A percentile compares a stretch with the other conserved stretches of the same genome.
These are phyloP conservation scores for Trematomus bernacchii DNA, from an alignment of 2,797 vertebrate species.

Conservation along the genomic window DNA sequence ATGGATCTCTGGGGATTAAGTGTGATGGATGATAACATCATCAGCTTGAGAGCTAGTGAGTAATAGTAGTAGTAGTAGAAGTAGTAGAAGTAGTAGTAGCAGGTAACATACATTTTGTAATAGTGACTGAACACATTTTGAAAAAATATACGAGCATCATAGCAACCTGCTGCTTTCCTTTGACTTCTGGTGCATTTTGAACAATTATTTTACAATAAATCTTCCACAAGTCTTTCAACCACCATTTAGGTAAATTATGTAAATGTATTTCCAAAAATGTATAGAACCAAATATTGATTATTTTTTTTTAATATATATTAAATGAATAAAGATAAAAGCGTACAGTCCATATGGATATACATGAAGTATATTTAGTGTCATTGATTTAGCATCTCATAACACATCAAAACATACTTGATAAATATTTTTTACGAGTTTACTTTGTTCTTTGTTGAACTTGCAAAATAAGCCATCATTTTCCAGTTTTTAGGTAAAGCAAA, in stretches of 20 bases:
- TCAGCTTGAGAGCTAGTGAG: neutral
- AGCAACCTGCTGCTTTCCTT: neutral
- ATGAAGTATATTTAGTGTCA: neutral
- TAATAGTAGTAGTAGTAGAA: too few species aligned
- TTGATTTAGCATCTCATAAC: neutral
- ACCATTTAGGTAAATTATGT: neutral
- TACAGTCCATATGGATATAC: neutral
- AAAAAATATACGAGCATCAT: neutral
- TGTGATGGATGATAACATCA: constrained; percentile 22
- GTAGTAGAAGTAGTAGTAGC: too few species aligned
- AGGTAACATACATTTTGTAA: too few species aligned
- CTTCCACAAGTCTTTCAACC: neutral
- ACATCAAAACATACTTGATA: neutral
- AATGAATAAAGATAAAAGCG: neutral
- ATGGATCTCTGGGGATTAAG: constrained; percentile 7
- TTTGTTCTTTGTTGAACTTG: neutral
- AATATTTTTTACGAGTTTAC: neutral
- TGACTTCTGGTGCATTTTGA: neutral
- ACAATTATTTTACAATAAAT: neutral
- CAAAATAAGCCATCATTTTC: too few species aligned
- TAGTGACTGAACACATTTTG: too few species aligned
- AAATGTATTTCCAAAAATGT: neutral
- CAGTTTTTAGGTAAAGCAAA: neutral
- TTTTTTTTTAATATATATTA: too few species aligned
- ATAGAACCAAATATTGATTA: too few species aligned